Conservation (phyloP, 2,113 vertebrate species). For the Myrmecophaga tridactyla region DNA sequence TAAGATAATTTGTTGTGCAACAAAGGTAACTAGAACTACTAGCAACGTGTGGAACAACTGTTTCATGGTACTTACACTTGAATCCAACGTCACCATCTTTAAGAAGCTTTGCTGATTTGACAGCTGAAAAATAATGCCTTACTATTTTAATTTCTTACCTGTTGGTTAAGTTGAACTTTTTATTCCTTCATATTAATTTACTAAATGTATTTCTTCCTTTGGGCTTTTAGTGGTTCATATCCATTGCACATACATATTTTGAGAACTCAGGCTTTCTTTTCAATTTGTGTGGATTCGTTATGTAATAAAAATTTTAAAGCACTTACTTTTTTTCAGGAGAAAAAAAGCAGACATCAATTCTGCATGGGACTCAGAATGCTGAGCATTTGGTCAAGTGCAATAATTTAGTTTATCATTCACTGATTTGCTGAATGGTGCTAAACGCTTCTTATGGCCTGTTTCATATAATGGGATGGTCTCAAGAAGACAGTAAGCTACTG, state of each 20-base stretch:
- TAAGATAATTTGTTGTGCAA: neutral
- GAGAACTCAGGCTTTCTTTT: neutral
- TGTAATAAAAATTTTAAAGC: neutral
- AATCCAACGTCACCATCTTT: neutral
- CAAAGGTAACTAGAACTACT: neutral
- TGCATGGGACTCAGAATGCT: neutral
- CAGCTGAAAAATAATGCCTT: neutral
- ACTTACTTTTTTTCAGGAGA: neutral
- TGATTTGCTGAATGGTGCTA: neutral
- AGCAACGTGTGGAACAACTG: neutral
- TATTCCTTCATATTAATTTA: neutral
- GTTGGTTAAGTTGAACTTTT: neutral
- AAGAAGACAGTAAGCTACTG: neutral
- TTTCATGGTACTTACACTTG: neutral
- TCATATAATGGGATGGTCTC: neutral
- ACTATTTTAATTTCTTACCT: neutral
- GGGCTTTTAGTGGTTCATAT: neutral
- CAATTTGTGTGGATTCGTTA: neutral
- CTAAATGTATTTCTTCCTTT: neutral
- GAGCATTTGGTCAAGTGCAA: neutral
- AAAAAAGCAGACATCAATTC: neutral
- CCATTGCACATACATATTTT: neutral
- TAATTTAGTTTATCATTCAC: slow-evolving; percentile 9
- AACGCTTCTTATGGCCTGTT: neutral
- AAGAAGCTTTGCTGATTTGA: neutral